Conservation (phyloP, 2,888 invertebrate genomes). For the Cephus pygmeus region DNA sequence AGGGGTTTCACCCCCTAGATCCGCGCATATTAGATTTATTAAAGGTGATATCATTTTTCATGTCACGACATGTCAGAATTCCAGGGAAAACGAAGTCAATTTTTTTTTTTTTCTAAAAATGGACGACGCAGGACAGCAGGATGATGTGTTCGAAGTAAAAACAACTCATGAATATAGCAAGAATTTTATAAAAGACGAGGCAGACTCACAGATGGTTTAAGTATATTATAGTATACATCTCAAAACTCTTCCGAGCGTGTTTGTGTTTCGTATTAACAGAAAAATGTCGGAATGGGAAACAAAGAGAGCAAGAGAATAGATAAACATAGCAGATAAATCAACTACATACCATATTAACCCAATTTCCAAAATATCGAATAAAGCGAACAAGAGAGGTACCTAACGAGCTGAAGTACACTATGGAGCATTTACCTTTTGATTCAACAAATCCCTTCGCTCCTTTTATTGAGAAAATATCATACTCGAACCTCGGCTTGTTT, state of each 20-base stretch:
- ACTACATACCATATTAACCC: not conserved
- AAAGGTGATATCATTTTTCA: not conserved
- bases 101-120: not conserved
- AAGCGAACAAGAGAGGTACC: not conserved
- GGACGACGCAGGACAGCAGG: not conserved
- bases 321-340: not conserved
- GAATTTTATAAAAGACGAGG: constrained; percentile 64
- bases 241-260: constrained; percentile 41
- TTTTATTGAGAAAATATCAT: not conserved
- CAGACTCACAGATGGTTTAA: constrained; percentile 63
- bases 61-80: not conserved
- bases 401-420: not conserved
- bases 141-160: not conserved
- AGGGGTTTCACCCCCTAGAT: not conserved
- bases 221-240: constrained; percentile 52
- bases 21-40: not conserved
- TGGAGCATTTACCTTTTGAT: not conserved
- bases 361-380: not conserved
- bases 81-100: not conserved
- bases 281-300: not conserved
- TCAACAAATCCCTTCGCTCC: not conserved
- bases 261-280: constrained; percentile 4
- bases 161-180: constrained; percentile 57
- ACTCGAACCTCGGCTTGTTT: not conserved
- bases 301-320: not conserved